Percentiles rank a stretch among this genome's conserved stretches.
Conservation (phyloP, 1,140 invertebrate species). For the Drosophila takahashii region DNA sequence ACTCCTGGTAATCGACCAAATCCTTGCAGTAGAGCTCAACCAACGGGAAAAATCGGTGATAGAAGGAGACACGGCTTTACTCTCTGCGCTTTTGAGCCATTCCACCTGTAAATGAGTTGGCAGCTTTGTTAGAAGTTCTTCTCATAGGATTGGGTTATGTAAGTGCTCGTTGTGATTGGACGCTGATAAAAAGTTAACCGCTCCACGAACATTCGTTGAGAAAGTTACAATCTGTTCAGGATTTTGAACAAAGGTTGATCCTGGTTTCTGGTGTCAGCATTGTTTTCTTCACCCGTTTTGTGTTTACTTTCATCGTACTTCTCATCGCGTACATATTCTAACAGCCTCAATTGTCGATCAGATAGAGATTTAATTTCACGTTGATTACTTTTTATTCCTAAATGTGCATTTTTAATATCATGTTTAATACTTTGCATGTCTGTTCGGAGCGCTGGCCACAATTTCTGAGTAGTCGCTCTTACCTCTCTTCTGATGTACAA, state of each 20-base stretch:
- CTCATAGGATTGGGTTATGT: constrained; percentile 1
- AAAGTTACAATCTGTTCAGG: constrained; percentile 1
- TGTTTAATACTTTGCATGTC: constrained; percentile 2
- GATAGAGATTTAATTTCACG: background rate
- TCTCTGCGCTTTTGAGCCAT: too few species aligned
- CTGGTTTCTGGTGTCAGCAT: background rate
- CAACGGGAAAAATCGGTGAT: background rate
- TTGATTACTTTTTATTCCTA: background rate
- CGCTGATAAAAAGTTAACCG: constrained; percentile 5
- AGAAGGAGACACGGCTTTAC: too few species aligned
- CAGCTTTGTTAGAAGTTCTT: constrained; percentile 8
- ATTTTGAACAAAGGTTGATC: too few species aligned
- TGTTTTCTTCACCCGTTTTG: background rate
- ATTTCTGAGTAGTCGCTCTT: background rate
- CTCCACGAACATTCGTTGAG: background rate
- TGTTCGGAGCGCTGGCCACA: background rate
- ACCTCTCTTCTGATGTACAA: background rate
- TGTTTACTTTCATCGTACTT: too few species aligned
- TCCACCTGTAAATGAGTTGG: background rate
- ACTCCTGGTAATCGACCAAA: constrained; percentile 1
- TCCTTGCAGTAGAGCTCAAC: background rate
- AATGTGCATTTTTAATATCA: background rate
- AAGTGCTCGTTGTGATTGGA: constrained; percentile 1
- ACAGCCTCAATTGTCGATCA: background rate
- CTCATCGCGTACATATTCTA: background rate